Evolutionary conservation across 2,888 invertebrate genomes (phyloP).

Genomic region (Nemotelus nigrinus): DNA sequence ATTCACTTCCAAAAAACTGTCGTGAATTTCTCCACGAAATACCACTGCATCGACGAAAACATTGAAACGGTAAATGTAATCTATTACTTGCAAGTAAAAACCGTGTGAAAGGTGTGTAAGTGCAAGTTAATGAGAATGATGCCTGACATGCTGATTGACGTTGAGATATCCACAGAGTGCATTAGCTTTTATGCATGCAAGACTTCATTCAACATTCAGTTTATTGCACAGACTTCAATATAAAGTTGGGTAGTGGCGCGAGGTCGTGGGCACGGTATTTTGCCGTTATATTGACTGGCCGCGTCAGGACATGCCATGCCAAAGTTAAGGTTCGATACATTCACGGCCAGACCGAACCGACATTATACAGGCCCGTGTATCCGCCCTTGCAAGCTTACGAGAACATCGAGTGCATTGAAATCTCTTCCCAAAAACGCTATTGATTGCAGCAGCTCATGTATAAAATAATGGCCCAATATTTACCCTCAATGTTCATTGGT

Average conservation of each 20-base stretch:
- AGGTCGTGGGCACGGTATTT: background rate
- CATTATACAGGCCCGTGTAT: conserved; percentile 12
- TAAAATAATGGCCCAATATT: conserved; percentile 61
- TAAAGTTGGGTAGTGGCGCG: background rate
- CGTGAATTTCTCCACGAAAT: background rate
- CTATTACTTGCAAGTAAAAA: conserved; percentile 20
- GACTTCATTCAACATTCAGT: conserved; percentile 55
- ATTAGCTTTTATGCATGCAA: conserved; percentile 60
- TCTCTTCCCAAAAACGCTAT: conserved; percentile 49
- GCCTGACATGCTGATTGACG: conserved; percentile 56
- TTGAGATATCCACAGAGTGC: conserved; percentile 62
- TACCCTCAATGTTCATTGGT: conserved; percentile 55
- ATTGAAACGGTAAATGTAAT: conserved; percentile 12
- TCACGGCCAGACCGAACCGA: conserved; percentile 22
- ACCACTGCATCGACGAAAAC: background rate
- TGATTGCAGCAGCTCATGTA: conserved; percentile 60
- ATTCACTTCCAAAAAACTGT: background rate
- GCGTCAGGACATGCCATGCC: conserved; percentile 1
- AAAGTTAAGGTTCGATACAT: conserved; percentile 2
- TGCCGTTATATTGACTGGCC: conserved; percentile 31
- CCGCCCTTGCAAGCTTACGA: conserved; percentile 19
- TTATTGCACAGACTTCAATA: conserved; percentile 46
- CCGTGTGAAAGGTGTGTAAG: conserved; percentile 34
- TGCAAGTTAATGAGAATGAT: conserved; percentile 40
- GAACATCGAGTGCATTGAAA: conserved; percentile 37